Conservation (phyloP, 2,797 vertebrate species). For the Girardinus metallicus region DNA sequence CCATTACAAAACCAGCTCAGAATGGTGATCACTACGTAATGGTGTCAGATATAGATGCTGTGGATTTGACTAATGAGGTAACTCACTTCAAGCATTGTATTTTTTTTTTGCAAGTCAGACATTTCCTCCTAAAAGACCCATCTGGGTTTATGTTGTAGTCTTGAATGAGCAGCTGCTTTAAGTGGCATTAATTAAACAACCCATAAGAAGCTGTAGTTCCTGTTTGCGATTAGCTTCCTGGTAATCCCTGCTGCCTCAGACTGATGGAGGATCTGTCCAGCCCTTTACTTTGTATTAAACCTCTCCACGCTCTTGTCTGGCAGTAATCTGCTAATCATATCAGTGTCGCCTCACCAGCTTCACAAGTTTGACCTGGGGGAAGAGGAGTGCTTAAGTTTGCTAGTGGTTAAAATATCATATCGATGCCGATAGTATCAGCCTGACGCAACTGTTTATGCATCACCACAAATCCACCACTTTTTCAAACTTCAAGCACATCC, state of each 20-base stretch:
- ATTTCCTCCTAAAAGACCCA: not conserved
- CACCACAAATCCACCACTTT: not conserved
- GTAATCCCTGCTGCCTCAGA: conserved; percentile 69
- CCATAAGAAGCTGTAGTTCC: conserved; percentile 41
- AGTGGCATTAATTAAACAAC: conserved; percentile 23
- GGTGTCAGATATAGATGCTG: not conserved
- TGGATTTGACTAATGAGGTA: not conserved
- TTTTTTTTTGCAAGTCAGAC: not conserved
- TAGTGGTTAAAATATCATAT: conserved; percentile 9
- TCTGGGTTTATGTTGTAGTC: not conserved
- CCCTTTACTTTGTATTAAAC: conserved; percentile 49
- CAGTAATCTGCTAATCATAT: conserved; percentile 79
- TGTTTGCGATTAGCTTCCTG: conserved; percentile 62
- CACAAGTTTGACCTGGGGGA: conserved; percentile 62
- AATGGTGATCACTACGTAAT: not conserved
- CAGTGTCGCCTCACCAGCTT: conserved; percentile 71
- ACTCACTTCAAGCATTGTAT: not conserved
- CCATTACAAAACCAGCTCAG: not conserved
- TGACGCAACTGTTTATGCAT: not conserved
- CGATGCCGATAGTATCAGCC: conserved; percentile 3
- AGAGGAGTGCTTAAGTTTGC: conserved; percentile 61
- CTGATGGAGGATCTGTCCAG: conserved; percentile 68
- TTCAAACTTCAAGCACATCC: conserved; percentile 14
- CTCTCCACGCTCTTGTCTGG: conserved; percentile 60
- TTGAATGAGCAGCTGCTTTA: not conserved